Evolutionary conservation across 2,888 invertebrate species (phyloP), one percentile per base, ranked within the genome.

Genomic region (Eilema griseolum): DNA sequence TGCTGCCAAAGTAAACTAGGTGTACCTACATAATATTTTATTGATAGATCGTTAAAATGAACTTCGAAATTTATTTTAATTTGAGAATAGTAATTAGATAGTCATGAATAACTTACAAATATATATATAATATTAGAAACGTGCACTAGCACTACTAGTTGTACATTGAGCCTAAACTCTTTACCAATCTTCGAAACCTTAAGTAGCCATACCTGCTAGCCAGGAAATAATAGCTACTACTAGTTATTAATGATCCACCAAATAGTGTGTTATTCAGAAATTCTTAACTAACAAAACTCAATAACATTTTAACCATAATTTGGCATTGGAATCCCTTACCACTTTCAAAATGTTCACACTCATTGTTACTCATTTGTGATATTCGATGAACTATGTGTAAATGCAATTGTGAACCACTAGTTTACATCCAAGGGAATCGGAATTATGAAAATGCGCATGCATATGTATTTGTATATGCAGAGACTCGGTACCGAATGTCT

Each of bases 401-500:
- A n/a, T 52, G 52, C 52, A 8, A 52, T 52, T 52, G 20, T 52
- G 52, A 52, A 52, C 16, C n/a, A n/a, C 46, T 23, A 16, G 24
- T 41, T n/a, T n/a, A 26, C 24, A 62, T 62, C 11, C 41, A 20
- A 41, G 24, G 37, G 37, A 62, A 62, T 62, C 37, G 8, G 61
- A 24, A 16, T 16, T 37, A 3, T 37, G 37, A 62, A 37, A 37
- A 37, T 33, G 37, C 37, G 10, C 20, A 52, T 64, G 64, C 28
- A 11, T 4, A 26, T 63, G 41, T 63, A 11, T 46, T 33, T 23
- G 16, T 37, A 8, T 37, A 11, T 61, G 8, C 37, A 24, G 41
- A 41, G 5, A 24, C 62, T 52, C 31, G 14, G 31, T 52, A 65
- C 52, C n/a, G 31, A 31, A 64, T 28, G 23, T 64, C 64, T 52